Evolutionary conservation across 2,113 vertebrate genomes (phyloP).

Genomic region (Triplophysa tibetana): DNA sequence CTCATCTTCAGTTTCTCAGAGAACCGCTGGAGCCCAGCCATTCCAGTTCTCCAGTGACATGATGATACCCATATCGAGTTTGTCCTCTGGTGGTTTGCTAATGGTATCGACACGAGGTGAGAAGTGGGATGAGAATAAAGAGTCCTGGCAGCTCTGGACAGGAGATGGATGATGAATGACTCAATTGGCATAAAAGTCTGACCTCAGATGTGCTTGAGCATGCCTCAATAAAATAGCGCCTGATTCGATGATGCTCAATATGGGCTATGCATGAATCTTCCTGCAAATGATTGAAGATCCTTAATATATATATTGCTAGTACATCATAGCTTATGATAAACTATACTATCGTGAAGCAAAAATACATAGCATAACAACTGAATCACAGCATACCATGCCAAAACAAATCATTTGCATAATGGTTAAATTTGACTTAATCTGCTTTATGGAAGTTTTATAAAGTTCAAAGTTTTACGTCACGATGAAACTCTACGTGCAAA

Average conservation of each 20-base stretch:
- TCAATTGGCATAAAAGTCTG: constrained; percentile 15
- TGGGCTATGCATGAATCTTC: neutral
- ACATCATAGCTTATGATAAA: neutral
- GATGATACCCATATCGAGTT: constrained; percentile 50
- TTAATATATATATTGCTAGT: neutral
- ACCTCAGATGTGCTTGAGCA: constrained; percentile 4
- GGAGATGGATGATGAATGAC: constrained; percentile 2
- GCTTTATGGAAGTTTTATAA: too few relatives aligned
- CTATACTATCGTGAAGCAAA: too few relatives aligned
- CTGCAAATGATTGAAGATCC: neutral
- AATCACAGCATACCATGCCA: too few relatives aligned
- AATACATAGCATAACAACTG: too few relatives aligned
- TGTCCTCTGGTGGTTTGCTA: constrained; percentile 36
- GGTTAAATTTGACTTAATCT: too few relatives aligned
- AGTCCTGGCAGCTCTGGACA: constrained; percentile 15
- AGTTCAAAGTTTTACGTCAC: too few relatives aligned
- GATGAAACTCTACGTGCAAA: neutral
- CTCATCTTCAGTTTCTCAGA: constrained; percentile 48
- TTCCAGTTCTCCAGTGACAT: constrained; percentile 37
- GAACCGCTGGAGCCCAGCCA: constrained; percentile 33
- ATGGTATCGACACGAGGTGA: constrained; percentile 43
- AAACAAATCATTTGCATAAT: too few relatives aligned
- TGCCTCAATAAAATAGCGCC: neutral
- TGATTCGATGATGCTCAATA: neutral
- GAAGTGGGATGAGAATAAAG: constrained; percentile 40